Evolutionary conservation across 2,113 vertebrate genomes (phyloP).

Genomic region (Butastur rufipennis): DNA sequence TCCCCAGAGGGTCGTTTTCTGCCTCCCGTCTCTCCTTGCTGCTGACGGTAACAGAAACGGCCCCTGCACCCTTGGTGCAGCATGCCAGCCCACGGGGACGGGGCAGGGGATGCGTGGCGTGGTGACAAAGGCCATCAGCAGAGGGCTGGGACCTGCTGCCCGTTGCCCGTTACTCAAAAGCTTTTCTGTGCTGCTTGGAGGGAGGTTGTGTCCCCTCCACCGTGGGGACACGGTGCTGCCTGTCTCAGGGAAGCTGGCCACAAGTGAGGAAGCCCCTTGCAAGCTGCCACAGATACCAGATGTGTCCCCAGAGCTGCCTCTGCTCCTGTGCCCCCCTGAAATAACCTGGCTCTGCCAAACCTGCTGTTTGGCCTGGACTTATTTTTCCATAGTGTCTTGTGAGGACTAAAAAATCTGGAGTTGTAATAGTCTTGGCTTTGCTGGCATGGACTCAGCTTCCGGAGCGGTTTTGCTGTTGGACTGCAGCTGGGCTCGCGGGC

Average conservation of each 20-base stretch:
- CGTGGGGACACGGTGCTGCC: rapidly evolving
- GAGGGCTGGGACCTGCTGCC: neutral
- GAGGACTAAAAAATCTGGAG: neutral
- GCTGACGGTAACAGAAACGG: neutral
- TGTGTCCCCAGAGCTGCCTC: neutral
- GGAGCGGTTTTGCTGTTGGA: neutral
- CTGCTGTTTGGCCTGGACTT: neutral
- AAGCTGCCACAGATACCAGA: neutral
- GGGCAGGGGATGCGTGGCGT: neutral
- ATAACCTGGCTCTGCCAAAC: neutral
- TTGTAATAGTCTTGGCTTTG: neutral
- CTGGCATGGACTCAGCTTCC: neutral
- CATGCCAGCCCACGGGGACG: rapidly evolving
- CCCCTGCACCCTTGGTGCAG: neutral
- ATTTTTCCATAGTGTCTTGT: neutral
- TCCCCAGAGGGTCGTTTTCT: conserved; percentile 37
- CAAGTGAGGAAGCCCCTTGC: neutral
- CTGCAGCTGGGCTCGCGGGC: neutral
- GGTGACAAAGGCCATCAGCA: neutral
- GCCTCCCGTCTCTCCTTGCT: neutral
- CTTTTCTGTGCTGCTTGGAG: neutral
- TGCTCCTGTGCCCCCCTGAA: neutral
- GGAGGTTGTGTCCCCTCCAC: neutral
- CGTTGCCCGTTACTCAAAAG: neutral
- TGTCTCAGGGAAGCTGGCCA: neutral